phyloP scores from a whole-genome alignment of 2,113 vertebrate species.

The Cervus canadensis region DNA sequence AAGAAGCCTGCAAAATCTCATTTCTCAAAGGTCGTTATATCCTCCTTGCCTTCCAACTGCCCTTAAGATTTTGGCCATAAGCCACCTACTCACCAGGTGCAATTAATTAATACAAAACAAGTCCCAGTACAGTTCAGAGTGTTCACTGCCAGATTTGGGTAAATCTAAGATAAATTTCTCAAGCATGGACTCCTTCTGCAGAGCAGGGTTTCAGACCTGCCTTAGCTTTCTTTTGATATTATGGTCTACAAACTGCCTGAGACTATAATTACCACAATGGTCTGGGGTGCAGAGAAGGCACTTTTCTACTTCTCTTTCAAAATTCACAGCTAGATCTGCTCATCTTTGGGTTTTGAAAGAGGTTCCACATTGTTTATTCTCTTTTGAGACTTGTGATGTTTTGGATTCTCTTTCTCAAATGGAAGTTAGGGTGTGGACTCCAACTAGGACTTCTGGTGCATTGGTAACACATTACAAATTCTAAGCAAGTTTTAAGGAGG shows the following conservation, averaged over 20 bases:
- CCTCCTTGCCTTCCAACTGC: background rate
- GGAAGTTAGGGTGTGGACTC: background rate
- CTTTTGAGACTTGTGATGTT: background rate
- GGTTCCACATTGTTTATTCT: background rate
- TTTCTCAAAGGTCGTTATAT: background rate
- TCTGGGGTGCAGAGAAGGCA: background rate
- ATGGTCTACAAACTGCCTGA: background rate
- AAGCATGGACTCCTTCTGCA: background rate
- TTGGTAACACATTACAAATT: background rate
- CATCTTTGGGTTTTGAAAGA: background rate
- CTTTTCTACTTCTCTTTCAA: background rate
- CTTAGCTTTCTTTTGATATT: background rate
- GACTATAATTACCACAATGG: background rate
- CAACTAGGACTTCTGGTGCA: background rate
- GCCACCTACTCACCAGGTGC: background rate
- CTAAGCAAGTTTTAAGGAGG: background rate
- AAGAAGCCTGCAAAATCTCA: background rate
- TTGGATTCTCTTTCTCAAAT: background rate
- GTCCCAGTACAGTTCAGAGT: background rate
- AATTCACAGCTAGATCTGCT: background rate
- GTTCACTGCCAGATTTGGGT: background rate
- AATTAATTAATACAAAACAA: slow-evolving; percentile 21
- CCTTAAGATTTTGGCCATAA: background rate
- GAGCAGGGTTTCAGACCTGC: background rate
- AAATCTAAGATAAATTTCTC: background rate